Evolutionary conservation across 1,140 invertebrate species (phyloP), one percentile per base, ranked within the genome.

Genomic region (Brachionus calyciflorus): DNA sequence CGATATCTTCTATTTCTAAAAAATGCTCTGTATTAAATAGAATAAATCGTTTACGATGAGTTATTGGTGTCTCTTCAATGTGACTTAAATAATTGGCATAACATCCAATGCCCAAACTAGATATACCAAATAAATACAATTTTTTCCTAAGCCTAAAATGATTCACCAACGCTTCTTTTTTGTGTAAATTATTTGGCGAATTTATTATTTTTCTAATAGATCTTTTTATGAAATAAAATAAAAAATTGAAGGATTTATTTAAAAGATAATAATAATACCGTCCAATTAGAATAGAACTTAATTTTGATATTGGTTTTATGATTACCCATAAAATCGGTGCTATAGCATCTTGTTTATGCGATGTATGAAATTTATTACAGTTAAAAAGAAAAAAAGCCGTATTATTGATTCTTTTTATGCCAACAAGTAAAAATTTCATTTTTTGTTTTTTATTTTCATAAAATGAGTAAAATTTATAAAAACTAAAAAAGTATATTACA

Each of bases 41-140:
- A 51, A 89, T 85, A 77, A 89, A 89, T 60, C 87, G 81, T 68
- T 80, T 80, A 70, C 88, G 81, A 21, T 85, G 82, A 1, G 87
- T 88, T 44, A 89, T 78, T 10, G 88, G 88, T 53, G 87, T 84
- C 37, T 79, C 81, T 79, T 88, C 81, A 3, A 89, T 70, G 80
- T 88, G 87, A n/a, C 78, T 82, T 21, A 80, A 4, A 78, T 88
- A 89, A 76, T 87, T 88, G 10, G 82, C 46, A 49, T 51, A 51
- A 37, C 46, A 9, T 19, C 69, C 69, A 40, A 5, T 4, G 30
- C 69, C 28, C 14, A 73, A 30, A 19, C 69, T 26, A 14, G 10
- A 4, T 40, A 30, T n/a, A 12, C 55, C 55, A 1, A 60, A 4
- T n/a, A 60, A n/a, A 60, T 60, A 60, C 7, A 17, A 33, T 30